These are phyloP conservation scores for Hyles vespertilio DNA, from an alignment of 1,140 invertebrate genomes.

Conservation along the genomic window DNA sequence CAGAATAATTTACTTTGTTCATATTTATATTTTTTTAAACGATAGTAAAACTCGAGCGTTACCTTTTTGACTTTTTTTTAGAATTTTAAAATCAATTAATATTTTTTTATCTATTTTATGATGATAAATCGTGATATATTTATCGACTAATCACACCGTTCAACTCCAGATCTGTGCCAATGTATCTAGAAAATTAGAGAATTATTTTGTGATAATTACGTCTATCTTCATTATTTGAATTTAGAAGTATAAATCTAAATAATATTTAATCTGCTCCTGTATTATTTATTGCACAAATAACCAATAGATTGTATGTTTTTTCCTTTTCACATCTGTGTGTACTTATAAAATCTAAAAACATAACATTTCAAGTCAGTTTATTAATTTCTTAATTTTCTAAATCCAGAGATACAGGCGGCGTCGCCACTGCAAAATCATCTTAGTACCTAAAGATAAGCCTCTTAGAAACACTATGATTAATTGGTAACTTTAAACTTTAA, in stretches of 20 bases:
- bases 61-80: constrained; percentile 18
- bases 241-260: too few relatives aligned
- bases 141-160: background rate
- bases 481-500: constrained; percentile 43
- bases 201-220: background rate
- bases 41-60: constrained; percentile 45
- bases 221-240: too few relatives aligned
- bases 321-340: too few relatives aligned
- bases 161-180: background rate
- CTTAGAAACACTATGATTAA: constrained; percentile 38
- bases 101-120: constrained; percentile 15
- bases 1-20: constrained; percentile 55
- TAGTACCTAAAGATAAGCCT: constrained; percentile 37
- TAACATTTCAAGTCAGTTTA: too few relatives aligned
- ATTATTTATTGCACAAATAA: too few relatives aligned
- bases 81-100: constrained; percentile 17
- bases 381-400: background rate
- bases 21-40: constrained; percentile 53
- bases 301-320: too few relatives aligned
- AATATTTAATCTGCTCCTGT: too few relatives aligned
- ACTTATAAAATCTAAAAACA: too few relatives aligned
- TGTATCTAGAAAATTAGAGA: background rate
- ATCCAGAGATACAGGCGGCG: constrained; percentile 5
- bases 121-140: background rate
- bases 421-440: constrained; percentile 14